phyloP scores from a whole-genome alignment of 2,113 vertebrate genomes.

The Triplophysa tibetana region DNA sequence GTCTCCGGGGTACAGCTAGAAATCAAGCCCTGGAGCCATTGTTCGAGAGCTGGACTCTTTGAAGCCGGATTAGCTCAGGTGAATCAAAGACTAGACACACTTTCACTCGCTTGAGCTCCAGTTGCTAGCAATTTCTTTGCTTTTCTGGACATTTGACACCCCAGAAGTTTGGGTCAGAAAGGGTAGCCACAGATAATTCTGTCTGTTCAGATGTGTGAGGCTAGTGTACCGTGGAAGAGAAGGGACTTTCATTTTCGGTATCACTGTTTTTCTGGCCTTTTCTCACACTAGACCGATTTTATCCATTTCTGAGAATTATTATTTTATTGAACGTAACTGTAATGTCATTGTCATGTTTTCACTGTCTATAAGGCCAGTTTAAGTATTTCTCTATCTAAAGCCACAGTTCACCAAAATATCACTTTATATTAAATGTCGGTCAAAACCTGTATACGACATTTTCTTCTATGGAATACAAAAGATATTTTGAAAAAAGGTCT shows the following conservation, averaged over 20 bases:
- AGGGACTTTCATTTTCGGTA: not conserved
- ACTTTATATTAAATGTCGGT: too few species aligned
- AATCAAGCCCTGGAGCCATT: constrained; percentile 7
- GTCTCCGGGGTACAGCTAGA: constrained; percentile 18
- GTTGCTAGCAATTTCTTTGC: not conserved
- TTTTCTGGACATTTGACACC: not conserved
- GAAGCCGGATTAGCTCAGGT: constrained; percentile 36
- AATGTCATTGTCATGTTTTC: too few species aligned
- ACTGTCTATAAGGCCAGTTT: too few species aligned
- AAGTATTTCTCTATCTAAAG: too few species aligned
- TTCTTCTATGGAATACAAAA: too few species aligned
- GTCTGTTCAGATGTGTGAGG: not conserved
- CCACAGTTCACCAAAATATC: too few species aligned
- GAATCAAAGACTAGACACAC: constrained; percentile 33
- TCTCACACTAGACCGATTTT: not conserved
- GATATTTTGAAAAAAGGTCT: too few species aligned
- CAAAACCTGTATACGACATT: too few species aligned
- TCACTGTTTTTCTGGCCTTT: not conserved
- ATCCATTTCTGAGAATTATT: not conserved
- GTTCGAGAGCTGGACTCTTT: constrained; percentile 32
- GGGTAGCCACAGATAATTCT: not conserved
- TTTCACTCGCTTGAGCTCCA: constrained; percentile 12
- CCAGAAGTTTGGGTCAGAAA: constrained; percentile 6
- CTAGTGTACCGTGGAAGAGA: not conserved
- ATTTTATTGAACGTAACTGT: too few species aligned